Conservation (phyloP, 2,888 invertebrate genomes). For the Leucania comma region DNA sequence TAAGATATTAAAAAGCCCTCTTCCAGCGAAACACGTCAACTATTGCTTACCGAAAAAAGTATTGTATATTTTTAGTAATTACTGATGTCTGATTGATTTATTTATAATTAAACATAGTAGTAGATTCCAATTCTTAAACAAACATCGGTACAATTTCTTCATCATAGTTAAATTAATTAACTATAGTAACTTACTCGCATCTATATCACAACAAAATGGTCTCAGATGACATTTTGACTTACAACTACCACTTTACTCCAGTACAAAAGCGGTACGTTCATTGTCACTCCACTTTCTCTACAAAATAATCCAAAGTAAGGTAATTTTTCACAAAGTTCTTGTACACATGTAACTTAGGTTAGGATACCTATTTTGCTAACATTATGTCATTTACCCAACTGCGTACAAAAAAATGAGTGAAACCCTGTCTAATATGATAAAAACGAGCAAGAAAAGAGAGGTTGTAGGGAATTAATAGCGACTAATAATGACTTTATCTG, state of each 20-base stretch:
- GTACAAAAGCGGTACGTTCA: conserved; percentile 5
- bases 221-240: neutral
- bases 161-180: too few species aligned
- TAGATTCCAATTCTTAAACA: neutral
- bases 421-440: conserved; percentile 45
- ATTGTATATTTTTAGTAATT: too few species aligned
- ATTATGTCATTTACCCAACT: conserved; percentile 36
- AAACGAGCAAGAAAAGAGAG: conserved; percentile 63
- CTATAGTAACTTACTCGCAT: too few species aligned
- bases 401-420: conserved; percentile 56
- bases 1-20: too few species aligned
- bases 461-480: conserved; percentile 75
- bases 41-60: too few species aligned
- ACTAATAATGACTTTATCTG: conserved; percentile 77
- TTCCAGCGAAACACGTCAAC: too few species aligned
- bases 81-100: neutral
- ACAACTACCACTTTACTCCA: neutral
- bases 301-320: conserved; percentile 14
- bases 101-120: neutral
- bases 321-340: conserved; percentile 31
- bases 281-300: conserved; percentile 6
- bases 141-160: too few species aligned
- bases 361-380: conserved; percentile 25
- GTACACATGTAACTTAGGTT: neutral
- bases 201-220: neutral